Conservation (phyloP, 1,140 invertebrate genomes). For the Drosophila carrolli region DNA sequence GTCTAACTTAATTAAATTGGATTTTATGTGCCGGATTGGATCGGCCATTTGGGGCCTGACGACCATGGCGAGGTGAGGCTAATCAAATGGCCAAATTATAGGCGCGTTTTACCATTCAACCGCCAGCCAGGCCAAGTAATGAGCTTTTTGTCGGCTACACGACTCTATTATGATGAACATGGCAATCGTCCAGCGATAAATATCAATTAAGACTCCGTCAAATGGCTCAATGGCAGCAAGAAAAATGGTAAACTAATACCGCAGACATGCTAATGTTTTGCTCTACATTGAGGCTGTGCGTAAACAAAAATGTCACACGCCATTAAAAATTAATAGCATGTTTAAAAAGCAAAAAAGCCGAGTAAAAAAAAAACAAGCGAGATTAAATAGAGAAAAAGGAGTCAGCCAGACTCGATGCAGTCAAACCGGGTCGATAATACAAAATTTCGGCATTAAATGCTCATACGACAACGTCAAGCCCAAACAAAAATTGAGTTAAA, state of each 20-base stretch:
- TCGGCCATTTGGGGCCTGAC: conserved; percentile 48
- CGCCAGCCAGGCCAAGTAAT: conserved; percentile 15
- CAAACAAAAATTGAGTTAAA: conserved; percentile 46
- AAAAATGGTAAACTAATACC: conserved; percentile 65
- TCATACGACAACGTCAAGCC: conserved; percentile 29
- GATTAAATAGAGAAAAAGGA: conserved; percentile 54
- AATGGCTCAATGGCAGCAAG: conserved; percentile 62
- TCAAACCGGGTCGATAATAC: conserved; percentile 70
- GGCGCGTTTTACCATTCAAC: conserved; percentile 43
- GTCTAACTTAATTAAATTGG: conserved; percentile 76
- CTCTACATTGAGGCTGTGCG: conserved; percentile 67
- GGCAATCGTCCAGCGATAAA: conserved; percentile 51
- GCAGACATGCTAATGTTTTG: conserved; percentile 72
- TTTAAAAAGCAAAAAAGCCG: conserved; percentile 41
- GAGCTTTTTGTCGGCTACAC: conserved; percentile 50
- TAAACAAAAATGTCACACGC: conserved; percentile 74
- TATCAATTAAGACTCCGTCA: conserved; percentile 70
- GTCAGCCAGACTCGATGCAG: conserved; percentile 55
- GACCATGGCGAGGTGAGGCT: conserved; percentile 45
- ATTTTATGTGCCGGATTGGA: conserved; percentile 59
- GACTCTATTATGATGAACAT: conserved; percentile 62
- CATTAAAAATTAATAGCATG: conserved; percentile 76
- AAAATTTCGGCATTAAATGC: conserved; percentile 52
- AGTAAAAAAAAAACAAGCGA: conserved; percentile 23
- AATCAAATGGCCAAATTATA: conserved; percentile 65